These are phyloP conservation scores for Lontra canadensis DNA, from an alignment of 2,113 vertebrate species.

Conservation along the genomic window DNA sequence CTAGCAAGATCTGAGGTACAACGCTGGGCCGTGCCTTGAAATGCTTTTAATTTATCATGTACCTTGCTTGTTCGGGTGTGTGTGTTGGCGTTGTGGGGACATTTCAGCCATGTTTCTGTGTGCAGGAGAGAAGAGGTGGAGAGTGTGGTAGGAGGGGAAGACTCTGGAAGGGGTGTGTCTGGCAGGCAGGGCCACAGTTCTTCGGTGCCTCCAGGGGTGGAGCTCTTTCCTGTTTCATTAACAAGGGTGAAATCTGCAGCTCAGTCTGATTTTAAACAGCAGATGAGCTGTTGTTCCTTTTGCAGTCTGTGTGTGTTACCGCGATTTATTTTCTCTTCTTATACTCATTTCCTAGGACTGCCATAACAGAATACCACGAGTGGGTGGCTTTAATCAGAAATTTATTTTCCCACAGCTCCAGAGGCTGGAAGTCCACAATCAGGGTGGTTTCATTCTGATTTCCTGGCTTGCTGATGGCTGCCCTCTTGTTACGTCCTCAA, in stretches of 20 bases:
- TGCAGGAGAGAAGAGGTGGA: background rate
- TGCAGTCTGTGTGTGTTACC: background rate
- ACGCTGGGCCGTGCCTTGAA: slow-evolving; percentile 12
- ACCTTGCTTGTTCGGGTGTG: slow-evolving; percentile 23
- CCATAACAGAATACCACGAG: background rate
- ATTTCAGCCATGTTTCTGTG: background rate
- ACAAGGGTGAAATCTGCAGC: background rate
- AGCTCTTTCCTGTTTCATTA: background rate
- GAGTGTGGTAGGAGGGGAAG: background rate
- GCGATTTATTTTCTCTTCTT: background rate
- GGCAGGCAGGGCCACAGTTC: background rate
- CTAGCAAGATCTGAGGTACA: slow-evolving; percentile 45
- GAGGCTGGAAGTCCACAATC: background rate
- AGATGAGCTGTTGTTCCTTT: background rate
- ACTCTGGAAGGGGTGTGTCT: background rate
- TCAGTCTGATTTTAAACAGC: background rate
- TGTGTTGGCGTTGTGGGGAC: background rate
- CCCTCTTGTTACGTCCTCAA: background rate
- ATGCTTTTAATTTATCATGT: slow-evolving; percentile 58
- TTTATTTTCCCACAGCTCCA: background rate
- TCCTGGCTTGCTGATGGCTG: background rate
- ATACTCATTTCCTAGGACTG: background rate
- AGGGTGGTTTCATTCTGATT: background rate
- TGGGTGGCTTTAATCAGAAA: background rate
- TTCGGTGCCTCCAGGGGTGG: background rate